These are phyloP conservation scores for Lepus timidus DNA, from an alignment of 2,113 vertebrate genomes.

Conservation along the genomic window DNA sequence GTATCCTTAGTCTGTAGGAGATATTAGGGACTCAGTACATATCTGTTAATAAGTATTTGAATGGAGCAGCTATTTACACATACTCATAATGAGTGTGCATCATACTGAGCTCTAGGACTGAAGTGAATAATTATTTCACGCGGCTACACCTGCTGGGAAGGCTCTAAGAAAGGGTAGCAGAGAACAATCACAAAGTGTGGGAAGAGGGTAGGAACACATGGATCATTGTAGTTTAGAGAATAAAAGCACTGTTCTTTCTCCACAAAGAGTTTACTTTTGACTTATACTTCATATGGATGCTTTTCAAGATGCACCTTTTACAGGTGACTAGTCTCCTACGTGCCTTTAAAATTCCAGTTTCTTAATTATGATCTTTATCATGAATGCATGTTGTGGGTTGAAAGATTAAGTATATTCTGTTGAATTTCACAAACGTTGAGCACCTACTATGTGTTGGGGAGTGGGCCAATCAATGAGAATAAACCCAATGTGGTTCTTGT, in stretches of 20 bases:
- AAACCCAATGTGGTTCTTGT: neutral
- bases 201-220: neutral
- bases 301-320: neutral
- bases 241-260: constrained; percentile 19
- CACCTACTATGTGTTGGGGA: neutral
- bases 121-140: neutral
- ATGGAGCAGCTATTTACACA: neutral
- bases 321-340: neutral
- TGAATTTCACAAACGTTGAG: neutral
- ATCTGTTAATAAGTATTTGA: neutral
- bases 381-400: neutral
- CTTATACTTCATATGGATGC: neutral
- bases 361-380: neutral
- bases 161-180: constrained; percentile 3
- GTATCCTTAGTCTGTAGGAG: neutral
- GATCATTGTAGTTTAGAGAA: neutral
- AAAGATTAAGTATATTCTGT: neutral
- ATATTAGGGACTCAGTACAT: neutral
- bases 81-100: neutral
- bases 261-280: neutral
- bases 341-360: neutral
- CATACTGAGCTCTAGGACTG: neutral
- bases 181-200: neutral
- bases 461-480: neutral
- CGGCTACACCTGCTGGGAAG: neutral